Evolutionary conservation across 2,113 vertebrate genomes (phyloP), one percentile per base, ranked within the genome.

Genomic region (Mormoops blainvillei): DNA sequence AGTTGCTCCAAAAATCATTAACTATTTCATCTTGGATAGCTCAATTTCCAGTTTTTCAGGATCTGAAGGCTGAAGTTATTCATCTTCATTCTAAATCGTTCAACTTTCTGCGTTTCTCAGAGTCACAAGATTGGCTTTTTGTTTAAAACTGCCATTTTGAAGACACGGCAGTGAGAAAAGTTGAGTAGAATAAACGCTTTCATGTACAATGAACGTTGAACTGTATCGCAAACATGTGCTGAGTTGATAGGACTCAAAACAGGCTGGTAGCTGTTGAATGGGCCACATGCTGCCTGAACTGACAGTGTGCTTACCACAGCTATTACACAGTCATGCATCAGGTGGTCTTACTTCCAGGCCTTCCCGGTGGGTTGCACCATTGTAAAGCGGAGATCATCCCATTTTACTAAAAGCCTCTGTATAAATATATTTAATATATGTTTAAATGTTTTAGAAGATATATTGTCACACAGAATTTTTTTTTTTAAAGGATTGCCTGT

Each of bases 1-100:
- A 6, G 63, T 56, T 26, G 11, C 89, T 96, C 91, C 92, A 94
- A 97, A 98, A 98, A 97, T 96, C 95, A 96, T 97, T 97, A 97
- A 97, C 95, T 91, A 89, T 97, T 95, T 96, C 73, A 58, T 80
- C 95, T 96, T 87, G 89, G 91, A 95, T 68, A 95, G 81, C 38
- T 96, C 68, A 50, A 56, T 89, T 96, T 96, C 86, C 94, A 87
- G 97, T 96, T 91, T 88, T 95, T 87, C 95, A 82, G 73, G 90
- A 94, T 96, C 70, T 56, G 12, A 52, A 78, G 65, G 58, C 45
- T 65, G 33, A 88, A 73, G 77, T 43, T 38, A 82, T n/a, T 96
- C 48, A 94, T 45, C 61, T 71, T 90, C 48, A 33, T 38, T 87
- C 48, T 68, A 41, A 78, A 67, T 76, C 73, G 41, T 94, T 96